Base-by-base conservation (phyloP, 2,113 vertebrate genomes). In the Baryphthengus martii region DNA sequence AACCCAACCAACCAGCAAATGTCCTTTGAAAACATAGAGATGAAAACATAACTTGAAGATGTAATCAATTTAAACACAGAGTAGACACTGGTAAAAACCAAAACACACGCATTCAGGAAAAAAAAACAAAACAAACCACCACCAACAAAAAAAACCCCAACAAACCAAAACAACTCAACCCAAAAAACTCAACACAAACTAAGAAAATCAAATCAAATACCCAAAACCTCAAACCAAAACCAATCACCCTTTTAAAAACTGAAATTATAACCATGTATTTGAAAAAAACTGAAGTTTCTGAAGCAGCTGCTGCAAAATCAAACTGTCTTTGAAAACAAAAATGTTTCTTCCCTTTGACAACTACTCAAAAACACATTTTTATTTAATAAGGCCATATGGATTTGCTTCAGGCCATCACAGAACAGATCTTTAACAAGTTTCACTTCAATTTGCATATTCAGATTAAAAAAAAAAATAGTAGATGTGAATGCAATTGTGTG, bases 301-400 rank as follows among this genome's bases (percentile, higher is more conserved):
- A 39, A 86, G n/a, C 10, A 77, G 13, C 11, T 59, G 11, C 6
- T 42, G n/a, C 6, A 61, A 56, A 85, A 65, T 11, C 17, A 23
- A 88, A 47, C 21, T n/a, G 40, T 10, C 31, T 37, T 37, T 4
- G 18, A 77, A 14, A 92, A 44, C 3, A 92, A 44, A 62, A 82
- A 3, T 5, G 39, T 0, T 50, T 7, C 39, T 0, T 56, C 0
- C 13, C 23, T 76, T 70, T 72, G 37, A 19, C 9, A 72, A 29
- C 33, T 74, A 71, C 4, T 71, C 71, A 29, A 11, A 62, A 61
- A n/a, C 0, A 7, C 2, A 20, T 39, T 49, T 73, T 10, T 21
- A 53, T 85, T 37, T 3, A n/a, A 40, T 55, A 76, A 55, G 25
- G 29, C 44, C 40, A 33, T 0, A 3, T 0, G n/a, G 17, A 47